Conservation (phyloP, 2,113 vertebrate genomes). For the Clupea harengus region DNA sequence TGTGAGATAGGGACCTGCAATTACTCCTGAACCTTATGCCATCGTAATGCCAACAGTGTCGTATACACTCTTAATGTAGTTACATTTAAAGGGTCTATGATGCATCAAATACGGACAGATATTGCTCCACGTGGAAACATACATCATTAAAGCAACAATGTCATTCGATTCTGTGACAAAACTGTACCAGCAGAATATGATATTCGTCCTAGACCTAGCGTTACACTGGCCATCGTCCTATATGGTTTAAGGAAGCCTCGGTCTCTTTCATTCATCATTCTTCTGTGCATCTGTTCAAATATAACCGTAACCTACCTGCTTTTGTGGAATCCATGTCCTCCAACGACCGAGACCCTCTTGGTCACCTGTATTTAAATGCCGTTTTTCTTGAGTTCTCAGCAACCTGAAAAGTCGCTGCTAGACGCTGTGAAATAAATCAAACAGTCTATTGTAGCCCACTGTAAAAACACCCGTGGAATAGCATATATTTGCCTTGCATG, state of each 20-base stretch:
- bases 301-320: slow-evolving; percentile 59
- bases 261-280: not conserved
- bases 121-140: not conserved
- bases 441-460: not conserved
- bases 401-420: slow-evolving; percentile 59
- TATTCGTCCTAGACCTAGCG: not conserved
- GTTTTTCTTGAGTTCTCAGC: slow-evolving; percentile 59
- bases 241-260: not conserved
- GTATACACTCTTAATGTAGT: slow-evolving; percentile 52
- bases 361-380: slow-evolving; percentile 59
- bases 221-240: not conserved
- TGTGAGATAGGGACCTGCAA: slow-evolving; percentile 74
- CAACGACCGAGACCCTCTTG: slow-evolving; percentile 44
- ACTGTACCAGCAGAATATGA: not conserved
- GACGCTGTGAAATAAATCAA: not conserved
- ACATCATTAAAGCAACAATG: not conserved
- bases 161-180: not conserved
- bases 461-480: not conserved
- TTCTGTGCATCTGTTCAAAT: not conserved
- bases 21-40: slow-evolving; percentile 31
- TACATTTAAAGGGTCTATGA: slow-evolving; percentile 30
- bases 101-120: not conserved
- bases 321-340: slow-evolving; percentile 68
- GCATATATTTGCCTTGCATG: not conserved
- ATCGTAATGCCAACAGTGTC: slow-evolving; percentile 42